Base-by-base conservation (phyloP, 2,113 vertebrate species). In the Empidonax alnorum region DNA sequence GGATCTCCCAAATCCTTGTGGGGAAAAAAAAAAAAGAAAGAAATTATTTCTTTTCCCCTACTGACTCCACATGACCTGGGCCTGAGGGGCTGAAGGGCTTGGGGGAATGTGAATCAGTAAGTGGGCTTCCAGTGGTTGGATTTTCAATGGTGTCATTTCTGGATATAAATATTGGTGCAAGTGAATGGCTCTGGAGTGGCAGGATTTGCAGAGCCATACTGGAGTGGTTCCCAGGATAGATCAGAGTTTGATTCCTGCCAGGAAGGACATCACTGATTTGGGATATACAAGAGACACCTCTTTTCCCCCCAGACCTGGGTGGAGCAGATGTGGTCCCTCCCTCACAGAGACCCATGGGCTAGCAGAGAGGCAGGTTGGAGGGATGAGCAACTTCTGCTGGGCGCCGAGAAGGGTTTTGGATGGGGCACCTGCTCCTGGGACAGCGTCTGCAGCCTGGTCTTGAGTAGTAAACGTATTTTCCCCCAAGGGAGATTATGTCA, bases 361-460 rank as follows among this genome's bases (percentile, higher is more conserved):
- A 83, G 23, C 3, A 4, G 0, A 0, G 25, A 12, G 15, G 8
- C 5, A 14, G 65, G 4, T 3, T 3, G 1, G 44, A 81, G 37
- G 33, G 37, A 46, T 28, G 24, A 52, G 4, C 18, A 87, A 4
- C 20, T 14, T 76, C 62, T 5, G 2, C 6, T 6, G 4, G 63
- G 55, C 62, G 4, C 65, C 78, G 68, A 50, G 50, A 50, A 66
- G 8, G 11, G 22, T 4, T 84, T 82, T 30, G 46, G 20, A 23
- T 20, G 24, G 37, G n/a, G 4, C n/a, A 53, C 44, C 37, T 80
- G 7, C 31, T 58, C 41, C 77, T 3, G 3, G 49, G 13, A 35
- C 3, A 39, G 14, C 0, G 0, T n/a, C 63, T 86, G 52, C 52
- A 20, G 33, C 73, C 39, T 69, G 27, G n/a, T 74, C 9, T 18